Conservation (phyloP, 2,797 vertebrate species). For the Pelochelys cantorii region DNA sequence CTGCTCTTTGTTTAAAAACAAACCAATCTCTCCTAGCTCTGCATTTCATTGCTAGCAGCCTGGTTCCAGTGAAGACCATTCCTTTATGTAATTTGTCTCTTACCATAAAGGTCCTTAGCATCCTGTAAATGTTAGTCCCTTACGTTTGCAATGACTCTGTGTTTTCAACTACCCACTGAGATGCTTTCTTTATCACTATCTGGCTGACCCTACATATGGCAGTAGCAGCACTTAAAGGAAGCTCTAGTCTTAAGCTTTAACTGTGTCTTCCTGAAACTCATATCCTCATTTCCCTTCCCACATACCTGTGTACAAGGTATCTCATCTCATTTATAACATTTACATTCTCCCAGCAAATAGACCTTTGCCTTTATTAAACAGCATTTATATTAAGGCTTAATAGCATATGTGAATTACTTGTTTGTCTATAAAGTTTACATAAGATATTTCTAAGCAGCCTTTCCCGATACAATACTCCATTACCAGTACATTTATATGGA, state of each 20-base stretch:
- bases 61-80: neutral
- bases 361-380: conserved; percentile 53
- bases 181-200: neutral
- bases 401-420: neutral
- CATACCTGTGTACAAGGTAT: neutral
- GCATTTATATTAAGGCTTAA: neutral
- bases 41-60: neutral
- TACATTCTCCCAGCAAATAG: conserved; percentile 21
- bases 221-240: neutral
- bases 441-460: conserved; percentile 8
- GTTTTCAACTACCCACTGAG: neutral
- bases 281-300: neutral
- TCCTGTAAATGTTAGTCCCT: neutral
- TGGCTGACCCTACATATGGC: rapidly evolving
- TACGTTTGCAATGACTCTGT: neutral
- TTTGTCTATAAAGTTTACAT: neutral
- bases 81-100: neutral
- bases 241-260: neutral
- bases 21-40: neutral
- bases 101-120: neutral
- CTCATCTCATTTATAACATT: neutral
- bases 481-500: neutral
- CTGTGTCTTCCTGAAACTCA: neutral
- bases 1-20: neutral
- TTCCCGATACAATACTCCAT: neutral